Base-by-base conservation (phyloP, 2,113 vertebrate species). In the Apodemus speciosus region DNA sequence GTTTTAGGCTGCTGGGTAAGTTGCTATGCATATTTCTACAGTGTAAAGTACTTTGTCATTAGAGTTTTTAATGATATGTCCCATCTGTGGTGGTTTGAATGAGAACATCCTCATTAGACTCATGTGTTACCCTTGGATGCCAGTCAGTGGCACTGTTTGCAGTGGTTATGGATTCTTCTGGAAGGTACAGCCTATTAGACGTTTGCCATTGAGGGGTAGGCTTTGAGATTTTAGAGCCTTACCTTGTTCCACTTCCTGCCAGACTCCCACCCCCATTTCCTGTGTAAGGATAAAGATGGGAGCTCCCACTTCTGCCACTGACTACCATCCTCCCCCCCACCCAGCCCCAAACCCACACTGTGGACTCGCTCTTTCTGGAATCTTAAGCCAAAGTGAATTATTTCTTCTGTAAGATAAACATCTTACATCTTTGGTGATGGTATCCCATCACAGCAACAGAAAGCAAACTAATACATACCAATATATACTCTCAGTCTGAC, bases 11-110 rank as follows among this genome's bases (percentile, higher is more conserved):
- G 56, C 72, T 58, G 23, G n/a, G 46, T 73, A 51, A 49, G 94
- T 56, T 91, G 84, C 79, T 91, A 20, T 38, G 23, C 53, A 8
- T 85, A 68, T 90, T 68, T 95, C 35, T 81, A 88, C 85, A 90
- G 27, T 64, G n/a, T 0, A 35, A 38, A 79, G 3, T 20, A 88
- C 7, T n/a, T 30, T 79, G 56, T 66, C 40, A n/a, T 77, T 35
- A n/a, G 18, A 10, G 8, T 58, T 46, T 66, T 56, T 56, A 64
- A 35, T 89, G 40, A 87, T 89, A 3, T 18, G 62, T 84, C n/a
- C 60, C 0, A 80, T 8, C 5, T 20, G 13, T 10, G 23, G 56
- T 62, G n/a, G 23, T 38, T 60, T 60, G 79, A 40, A 27, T 30
- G 38, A 62, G 14, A 43, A 43, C 30, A 27, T 62, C 25, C 25